Base-by-base conservation (phyloP, 2,888 invertebrate species). In the Dexiosoma caninum region DNA sequence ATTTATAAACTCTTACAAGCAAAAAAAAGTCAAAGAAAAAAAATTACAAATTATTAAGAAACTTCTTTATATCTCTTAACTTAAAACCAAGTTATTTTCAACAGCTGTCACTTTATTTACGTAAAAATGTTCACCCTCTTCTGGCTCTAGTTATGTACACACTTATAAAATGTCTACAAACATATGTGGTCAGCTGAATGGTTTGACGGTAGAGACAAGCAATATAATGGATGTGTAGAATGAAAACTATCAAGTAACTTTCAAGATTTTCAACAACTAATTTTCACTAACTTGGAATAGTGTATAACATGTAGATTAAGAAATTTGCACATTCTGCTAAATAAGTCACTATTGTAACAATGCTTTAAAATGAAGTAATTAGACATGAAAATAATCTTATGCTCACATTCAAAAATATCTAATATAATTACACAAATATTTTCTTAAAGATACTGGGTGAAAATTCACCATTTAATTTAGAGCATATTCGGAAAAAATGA, bases 21-120 rank as follows among this genome's bases (percentile, higher is more conserved):
- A 37, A 23, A 37, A 37, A 23, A 37, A 40, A 42, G 21, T 6
- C 3, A 35, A n/a, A 2, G 7, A 64, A 37, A 60, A 60, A 72
- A 60, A 60, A 72, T 37, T 12, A 57, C 14, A 64, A 70, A 80
- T 80, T 76, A 75, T 71, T 57, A 71, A 66, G 66, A 80, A 79
- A 80, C 70, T 76, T 80, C 9, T 14, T 46, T 10, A 27, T 42
- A 16, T 35, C 35, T 53, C n/a, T 69, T 69, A 53, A 71, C 57
- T 64, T 42, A 46, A 49, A 59, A 30, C 70, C 19, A 76, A 74
- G 80, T 76, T 75, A 75, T 75, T 80, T 66, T 80, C 80, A 66
- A 46, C 80, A 80, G 80, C 51, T 80, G 80, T 76, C 80, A 76
- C 70, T 30, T 46, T 76, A 59, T 80, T 76, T 80, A 80, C 70